Evolutionary conservation across 2,113 vertebrate species (phyloP).

Genomic region (Urocynchramus pylzowi): DNA sequence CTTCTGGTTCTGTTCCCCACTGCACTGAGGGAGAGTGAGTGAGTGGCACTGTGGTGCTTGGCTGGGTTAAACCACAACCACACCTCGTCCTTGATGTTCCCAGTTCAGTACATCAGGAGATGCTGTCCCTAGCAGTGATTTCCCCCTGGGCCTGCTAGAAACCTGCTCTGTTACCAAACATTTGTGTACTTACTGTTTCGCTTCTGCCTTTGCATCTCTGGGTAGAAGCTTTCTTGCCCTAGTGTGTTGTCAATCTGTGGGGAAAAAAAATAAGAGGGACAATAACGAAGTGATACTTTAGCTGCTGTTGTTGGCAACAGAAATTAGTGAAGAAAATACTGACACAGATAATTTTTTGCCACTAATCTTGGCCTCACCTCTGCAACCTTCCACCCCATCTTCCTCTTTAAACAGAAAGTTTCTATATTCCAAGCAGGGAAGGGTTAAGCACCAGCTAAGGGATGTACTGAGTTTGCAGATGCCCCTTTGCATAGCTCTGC

Average conservation of each 20-base stretch:
- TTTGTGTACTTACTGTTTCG: constrained; percentile 44
- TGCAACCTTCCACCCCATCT: neutral
- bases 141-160: neutral
- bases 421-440: neutral
- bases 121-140: neutral
- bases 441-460: neutral
- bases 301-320: neutral
- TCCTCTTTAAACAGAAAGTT: neutral
- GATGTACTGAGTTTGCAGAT: neutral
- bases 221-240: neutral
- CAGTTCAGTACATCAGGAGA: neutral
- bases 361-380: neutral
- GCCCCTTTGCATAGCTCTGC: neutral
- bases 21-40: accelerated
- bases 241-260: neutral
- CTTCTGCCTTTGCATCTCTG: constrained; percentile 40
- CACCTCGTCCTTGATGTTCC: neutral
- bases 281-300: neutral
- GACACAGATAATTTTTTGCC: neutral
- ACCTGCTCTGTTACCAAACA: neutral
- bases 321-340: neutral
- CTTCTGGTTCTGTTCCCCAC: neutral
- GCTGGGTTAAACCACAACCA: neutral
- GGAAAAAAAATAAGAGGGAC: neutral
- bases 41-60: accelerated